A percentile compares a stretch with the other conserved stretches of the same genome.
Evolutionary conservation across 2,888 invertebrate genomes (phyloP).

Genomic region (Thymelicus acteon): DNA sequence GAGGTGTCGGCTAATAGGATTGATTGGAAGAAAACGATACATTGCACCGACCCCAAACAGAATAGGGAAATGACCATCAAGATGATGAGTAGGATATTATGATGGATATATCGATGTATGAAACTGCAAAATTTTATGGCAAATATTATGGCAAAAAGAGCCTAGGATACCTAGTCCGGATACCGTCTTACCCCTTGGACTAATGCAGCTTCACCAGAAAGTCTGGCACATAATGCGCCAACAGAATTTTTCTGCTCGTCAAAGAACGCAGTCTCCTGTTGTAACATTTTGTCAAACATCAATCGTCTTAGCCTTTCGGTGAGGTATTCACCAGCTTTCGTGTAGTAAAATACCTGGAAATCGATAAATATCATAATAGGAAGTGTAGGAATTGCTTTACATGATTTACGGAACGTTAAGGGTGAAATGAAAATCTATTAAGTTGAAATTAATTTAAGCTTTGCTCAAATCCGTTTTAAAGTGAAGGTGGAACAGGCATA

Average conservation of each 20-base stretch:
- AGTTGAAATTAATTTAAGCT: no score
- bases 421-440: no score
- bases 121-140: slow-evolving; percentile 37
- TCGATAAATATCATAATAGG: neutral
- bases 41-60: no score
- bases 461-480: no score
- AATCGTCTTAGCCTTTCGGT: slow-evolving; percentile 89
- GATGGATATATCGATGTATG: no score
- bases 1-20: no score
- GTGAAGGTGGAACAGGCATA: no score
- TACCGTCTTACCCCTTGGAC: slow-evolving; percentile 88
- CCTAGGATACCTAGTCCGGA: neutral
- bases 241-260: slow-evolving; percentile 89
- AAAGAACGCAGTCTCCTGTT: slow-evolving; percentile 90
- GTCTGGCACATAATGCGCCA: slow-evolving; percentile 89
- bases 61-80: no score
- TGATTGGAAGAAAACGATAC: no score
- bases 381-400: neutral
- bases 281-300: slow-evolving; percentile 88
- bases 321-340: slow-evolving; percentile 91
- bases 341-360: slow-evolving; percentile 84
- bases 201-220: slow-evolving; percentile 91
- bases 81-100: no score
- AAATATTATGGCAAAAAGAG: slow-evolving; percentile 40
- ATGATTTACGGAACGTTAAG: neutral